Percentiles rank a stretch among this genome's conserved stretches.
Evolutionary conservation across 2,797 vertebrate species (phyloP).

Genomic region (Scyliorhinus canicula): DNA sequence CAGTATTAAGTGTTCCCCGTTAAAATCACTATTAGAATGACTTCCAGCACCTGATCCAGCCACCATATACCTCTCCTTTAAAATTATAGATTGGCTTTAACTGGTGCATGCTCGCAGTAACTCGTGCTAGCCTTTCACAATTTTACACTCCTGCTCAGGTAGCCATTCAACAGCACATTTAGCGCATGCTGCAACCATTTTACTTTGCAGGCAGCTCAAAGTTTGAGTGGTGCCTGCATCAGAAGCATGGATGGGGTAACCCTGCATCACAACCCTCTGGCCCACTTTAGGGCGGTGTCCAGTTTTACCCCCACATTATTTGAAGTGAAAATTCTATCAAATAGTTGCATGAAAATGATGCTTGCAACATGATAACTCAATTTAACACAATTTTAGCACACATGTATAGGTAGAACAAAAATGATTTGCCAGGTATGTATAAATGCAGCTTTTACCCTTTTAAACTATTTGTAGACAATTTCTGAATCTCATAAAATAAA

Average conservation of each 20-base stretch:
- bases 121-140: background rate
- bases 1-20: background rate
- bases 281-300: background rate
- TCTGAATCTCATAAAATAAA: constrained; percentile 18
- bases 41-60: background rate
- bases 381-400: background rate
- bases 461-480: background rate
- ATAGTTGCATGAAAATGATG: background rate
- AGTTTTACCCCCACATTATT: background rate
- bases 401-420: background rate
- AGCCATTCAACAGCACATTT: too few species aligned
- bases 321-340: background rate
- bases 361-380: too few species aligned
- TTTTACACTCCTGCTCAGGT: background rate
- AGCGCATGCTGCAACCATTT: background rate
- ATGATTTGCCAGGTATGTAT: background rate
- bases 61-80: background rate
- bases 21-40: background rate
- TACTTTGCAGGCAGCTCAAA: background rate
- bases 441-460: background rate
- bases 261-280: background rate
- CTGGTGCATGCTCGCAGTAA: background rate
- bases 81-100: background rate
- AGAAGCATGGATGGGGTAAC: background rate
- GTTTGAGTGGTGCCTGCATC: background rate